Evolutionary conservation across 2,113 vertebrate genomes (phyloP), one percentile per base, ranked within the genome.

Genomic region (Oncorhynchus nerka): DNA sequence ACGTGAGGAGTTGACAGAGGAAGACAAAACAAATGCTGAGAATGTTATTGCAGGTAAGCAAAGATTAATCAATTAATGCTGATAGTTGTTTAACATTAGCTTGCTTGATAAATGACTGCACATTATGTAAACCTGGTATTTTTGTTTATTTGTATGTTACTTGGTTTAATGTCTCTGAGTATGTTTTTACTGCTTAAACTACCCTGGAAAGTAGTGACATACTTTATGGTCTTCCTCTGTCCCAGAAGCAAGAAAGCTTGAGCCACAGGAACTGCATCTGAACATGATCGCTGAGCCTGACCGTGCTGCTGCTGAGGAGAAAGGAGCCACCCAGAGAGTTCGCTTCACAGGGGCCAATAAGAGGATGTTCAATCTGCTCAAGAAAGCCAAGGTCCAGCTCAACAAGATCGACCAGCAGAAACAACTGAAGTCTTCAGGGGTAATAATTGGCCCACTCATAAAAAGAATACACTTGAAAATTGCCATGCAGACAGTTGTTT

Each of bases 371-470:
- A 95, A 95, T 81, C 94, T 97, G 3, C 94, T 97, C 76, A 96
- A 95, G 86, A 96, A 95, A 87, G 96, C 96, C 75, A 97, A 96
- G 85, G 95, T 96, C 71, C 96, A 97, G 83, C 94, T 97, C 3
- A 94, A 97, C 85, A 96, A 97, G 90, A 97, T 97, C 3, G 96
- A 97, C 83, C 96, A 97, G 84, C 96, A 97, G 90, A 96, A 97
- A 77, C 93, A 95, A 39, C 92, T 94, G 0, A 95, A 95, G 83
- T 92, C 92, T 4, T 92, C 91, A 15, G 92, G 93, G 92, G 94
- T 95, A 84, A 84, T 83, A 4, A 24, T 30, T 28, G 16, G 19
- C n/a, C 26, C 20, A 73, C 5, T 72, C 28, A 28, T 45, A 9
- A 45, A 45, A 45, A 45, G 0, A 45, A 45, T 45, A 45, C 39